These are phyloP conservation scores for Nyleta sp. DNA, from an alignment of 2,888 invertebrate genomes.

Conservation along the genomic window DNA sequence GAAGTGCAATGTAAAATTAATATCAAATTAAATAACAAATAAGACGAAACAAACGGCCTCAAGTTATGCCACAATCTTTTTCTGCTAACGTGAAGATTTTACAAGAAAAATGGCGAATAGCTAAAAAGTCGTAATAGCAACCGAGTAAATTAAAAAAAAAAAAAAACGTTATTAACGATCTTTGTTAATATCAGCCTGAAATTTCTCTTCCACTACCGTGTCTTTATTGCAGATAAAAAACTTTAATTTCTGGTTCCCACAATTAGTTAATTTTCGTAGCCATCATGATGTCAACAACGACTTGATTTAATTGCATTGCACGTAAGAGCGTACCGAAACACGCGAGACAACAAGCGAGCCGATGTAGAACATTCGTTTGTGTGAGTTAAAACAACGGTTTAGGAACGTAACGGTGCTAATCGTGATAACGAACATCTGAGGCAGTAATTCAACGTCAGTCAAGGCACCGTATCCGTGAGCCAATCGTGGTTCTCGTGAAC, in stretches of 20 bases:
- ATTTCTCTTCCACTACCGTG: conserved; percentile 15
- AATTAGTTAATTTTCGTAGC: conserved; percentile 64
- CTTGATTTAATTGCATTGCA: conserved; percentile 63
- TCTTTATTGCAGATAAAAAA: conserved; percentile 53
- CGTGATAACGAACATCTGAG: conserved; percentile 73
- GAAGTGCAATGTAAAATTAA: background rate
- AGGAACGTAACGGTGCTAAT: conserved; percentile 67
- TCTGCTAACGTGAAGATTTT: too few relatives aligned
- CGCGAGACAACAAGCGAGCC: conserved; percentile 64
- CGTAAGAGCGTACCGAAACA: conserved; percentile 61
- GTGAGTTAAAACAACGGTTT: conserved; percentile 66
- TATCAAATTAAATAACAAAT: background rate
- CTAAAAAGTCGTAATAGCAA: too few relatives aligned
- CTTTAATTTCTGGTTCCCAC: conserved; percentile 57
- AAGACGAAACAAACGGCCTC: too few relatives aligned
- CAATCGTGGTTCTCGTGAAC: conserved; percentile 67
- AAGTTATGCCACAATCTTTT: too few relatives aligned
- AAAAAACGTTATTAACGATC: too few relatives aligned
- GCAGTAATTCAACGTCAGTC: conserved; percentile 71
- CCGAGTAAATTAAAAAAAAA: too few relatives aligned
- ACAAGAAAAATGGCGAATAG: too few relatives aligned
- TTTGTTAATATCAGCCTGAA: background rate
- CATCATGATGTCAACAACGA: conserved; percentile 65
- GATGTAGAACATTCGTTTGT: conserved; percentile 64
- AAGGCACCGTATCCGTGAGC: conserved; percentile 67